A percentile compares a stretch with the other conserved stretches of the same genome.
Evolutionary conservation across 2,888 invertebrate genomes (phyloP).

Genomic region (Anthrax anthrax): DNA sequence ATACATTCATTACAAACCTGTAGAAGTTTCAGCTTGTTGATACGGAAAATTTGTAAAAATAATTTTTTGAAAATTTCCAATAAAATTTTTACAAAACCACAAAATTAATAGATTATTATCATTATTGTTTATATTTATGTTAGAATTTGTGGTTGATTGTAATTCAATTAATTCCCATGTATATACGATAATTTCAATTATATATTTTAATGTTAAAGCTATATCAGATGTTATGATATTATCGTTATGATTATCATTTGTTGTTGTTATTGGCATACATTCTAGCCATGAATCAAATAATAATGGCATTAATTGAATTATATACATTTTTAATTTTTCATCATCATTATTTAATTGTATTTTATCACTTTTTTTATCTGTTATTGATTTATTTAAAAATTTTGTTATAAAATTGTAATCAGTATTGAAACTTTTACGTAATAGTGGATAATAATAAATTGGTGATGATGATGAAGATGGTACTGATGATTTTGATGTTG

Average conservation of each 20-base stretch:
- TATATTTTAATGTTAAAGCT: constrained; percentile 45
- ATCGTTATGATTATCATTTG: too few relatives aligned
- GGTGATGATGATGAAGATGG: too few relatives aligned
- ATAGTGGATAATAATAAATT: constrained; percentile 11
- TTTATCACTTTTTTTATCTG: constrained; percentile 21
- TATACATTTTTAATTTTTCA: constrained; percentile 43
- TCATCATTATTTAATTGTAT: constrained; percentile 30
- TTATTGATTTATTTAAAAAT: constrained; percentile 34
- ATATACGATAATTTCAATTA: constrained; percentile 46
- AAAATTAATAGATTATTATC: constrained; percentile 35
- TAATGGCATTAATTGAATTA: constrained; percentile 56
- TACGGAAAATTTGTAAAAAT: constrained; percentile 36
- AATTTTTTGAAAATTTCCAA: constrained; percentile 39
- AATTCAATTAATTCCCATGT: constrained; percentile 39
- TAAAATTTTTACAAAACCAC: constrained; percentile 41
- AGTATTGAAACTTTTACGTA: constrained; percentile 9
- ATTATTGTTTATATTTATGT: constrained; percentile 24
- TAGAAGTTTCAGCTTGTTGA: constrained; percentile 16
- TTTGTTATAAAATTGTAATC: too few relatives aligned
- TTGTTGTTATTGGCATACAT: constrained; percentile 42
- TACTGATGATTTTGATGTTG: too few relatives aligned
- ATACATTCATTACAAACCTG: constrained; percentile 1
- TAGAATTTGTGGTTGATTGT: constrained; percentile 22
- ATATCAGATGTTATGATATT: constrained; percentile 46
- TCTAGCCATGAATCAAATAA: constrained; percentile 77